These are phyloP conservation scores for Chrysoperla carnea DNA, from an alignment of 1,140 invertebrate genomes.

Conservation along the genomic window DNA sequence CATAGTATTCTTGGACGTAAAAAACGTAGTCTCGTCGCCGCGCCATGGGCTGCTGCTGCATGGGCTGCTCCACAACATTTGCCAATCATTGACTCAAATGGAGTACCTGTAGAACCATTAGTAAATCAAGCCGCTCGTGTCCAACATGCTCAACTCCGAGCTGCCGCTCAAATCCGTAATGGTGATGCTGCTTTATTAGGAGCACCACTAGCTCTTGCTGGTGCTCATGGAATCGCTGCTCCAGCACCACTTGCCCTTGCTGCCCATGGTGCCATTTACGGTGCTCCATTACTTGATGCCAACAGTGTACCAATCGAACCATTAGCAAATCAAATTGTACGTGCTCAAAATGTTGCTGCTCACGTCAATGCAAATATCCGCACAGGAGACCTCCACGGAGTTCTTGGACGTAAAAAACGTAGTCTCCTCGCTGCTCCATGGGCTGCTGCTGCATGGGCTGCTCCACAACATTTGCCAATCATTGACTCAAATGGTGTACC, in stretches of 20 bases:
- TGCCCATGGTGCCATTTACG: not conserved
- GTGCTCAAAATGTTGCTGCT: not conserved
- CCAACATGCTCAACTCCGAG: conserved; percentile 27
- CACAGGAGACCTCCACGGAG: not conserved
- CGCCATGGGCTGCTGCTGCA: conserved; percentile 25
- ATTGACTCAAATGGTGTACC: not conserved
- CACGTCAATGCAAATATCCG: not conserved
- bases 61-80: not conserved
- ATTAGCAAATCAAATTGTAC: conserved; percentile 11
- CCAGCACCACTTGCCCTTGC: not conserved
- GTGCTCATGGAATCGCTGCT: not conserved
- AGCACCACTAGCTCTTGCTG: not conserved
- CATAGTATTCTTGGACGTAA: conserved; percentile 2
- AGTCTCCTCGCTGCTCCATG: not conserved
- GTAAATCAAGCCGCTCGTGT: conserved; percentile 35
- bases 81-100: conserved; percentile 21
- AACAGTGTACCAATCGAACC: conserved; percentile 22
- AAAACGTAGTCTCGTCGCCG: conserved; percentile 20
- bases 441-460: not conserved
- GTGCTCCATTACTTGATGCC: conserved; percentile 1
- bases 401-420: too few species aligned
- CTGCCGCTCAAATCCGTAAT: conserved; percentile 4
- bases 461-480: not conserved
- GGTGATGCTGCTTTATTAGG: conserved; percentile 15
- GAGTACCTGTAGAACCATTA: conserved; percentile 31